Conservation (phyloP, 2,888 invertebrate genomes). For the Cynaeus angustus region DNA sequence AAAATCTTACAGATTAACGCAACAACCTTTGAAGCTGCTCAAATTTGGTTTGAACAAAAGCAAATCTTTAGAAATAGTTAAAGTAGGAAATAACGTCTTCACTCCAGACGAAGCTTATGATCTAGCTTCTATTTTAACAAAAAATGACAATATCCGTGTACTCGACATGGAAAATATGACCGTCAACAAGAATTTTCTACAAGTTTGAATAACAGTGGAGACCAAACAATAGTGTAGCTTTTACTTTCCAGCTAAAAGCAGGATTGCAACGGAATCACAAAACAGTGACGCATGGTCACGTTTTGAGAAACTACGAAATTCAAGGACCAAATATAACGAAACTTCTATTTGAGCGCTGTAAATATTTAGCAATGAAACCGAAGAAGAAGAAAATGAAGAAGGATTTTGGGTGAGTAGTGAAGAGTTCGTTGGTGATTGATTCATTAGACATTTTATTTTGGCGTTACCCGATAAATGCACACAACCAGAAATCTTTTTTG, state of each 20-base stretch:
- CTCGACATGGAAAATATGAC: slow-evolving; percentile 73
- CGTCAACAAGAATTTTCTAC: slow-evolving; percentile 70
- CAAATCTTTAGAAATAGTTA: slow-evolving; percentile 69
- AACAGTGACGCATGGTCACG: slow-evolving; percentile 69
- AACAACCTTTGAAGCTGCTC: slow-evolving; percentile 63
- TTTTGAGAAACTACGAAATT: slow-evolving; percentile 72
- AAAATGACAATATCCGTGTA: slow-evolving; percentile 63
- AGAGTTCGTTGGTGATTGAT: not conserved
- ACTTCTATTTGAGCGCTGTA: slow-evolving; percentile 72
- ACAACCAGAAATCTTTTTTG: slow-evolving; percentile 64
- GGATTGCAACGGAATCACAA: slow-evolving; percentile 61
- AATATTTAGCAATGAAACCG: slow-evolving; percentile 71
- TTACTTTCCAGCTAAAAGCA: slow-evolving; percentile 54
- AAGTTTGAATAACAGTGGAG: slow-evolving; percentile 62
- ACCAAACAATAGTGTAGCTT: too few species aligned
- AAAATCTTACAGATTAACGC: slow-evolving; percentile 22
- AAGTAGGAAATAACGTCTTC: slow-evolving; percentile 74
- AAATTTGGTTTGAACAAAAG: slow-evolving; percentile 71
- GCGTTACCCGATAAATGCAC: slow-evolving; percentile 65
- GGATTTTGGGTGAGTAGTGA: slow-evolving; percentile 69
- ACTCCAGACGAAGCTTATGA: slow-evolving; percentile 70
- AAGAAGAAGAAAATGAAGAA: slow-evolving; percentile 70
- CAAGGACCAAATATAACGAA: slow-evolving; percentile 70
- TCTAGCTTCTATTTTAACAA: slow-evolving; percentile 68
- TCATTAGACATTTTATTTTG: slow-evolving; percentile 68